Evolutionary conservation across 2,888 invertebrate genomes (phyloP), one percentile per base, ranked within the genome.

Genomic region (Plutella xylostella): DNA sequence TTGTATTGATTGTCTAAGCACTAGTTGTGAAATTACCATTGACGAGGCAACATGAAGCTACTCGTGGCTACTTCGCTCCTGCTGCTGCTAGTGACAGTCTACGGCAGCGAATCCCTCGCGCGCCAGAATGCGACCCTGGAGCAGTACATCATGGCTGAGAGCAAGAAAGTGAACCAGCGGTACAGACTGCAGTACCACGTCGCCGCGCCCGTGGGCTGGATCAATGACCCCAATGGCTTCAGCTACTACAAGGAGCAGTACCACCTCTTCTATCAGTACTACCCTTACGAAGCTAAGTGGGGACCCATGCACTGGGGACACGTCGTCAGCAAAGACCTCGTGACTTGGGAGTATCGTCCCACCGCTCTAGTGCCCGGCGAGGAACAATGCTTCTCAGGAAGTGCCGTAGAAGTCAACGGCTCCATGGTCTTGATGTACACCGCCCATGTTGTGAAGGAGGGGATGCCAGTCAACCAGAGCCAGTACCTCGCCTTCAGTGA

Each of bases 151-250:
- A 53, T 60, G 40, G 55, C 57, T 5, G 74, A 72, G 50, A 69
- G 60, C 45, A 37, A 51, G 4, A 65, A 72, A 6, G 68, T 83
- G 6, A 73, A 77, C 43, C 68, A 61, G 2, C 62, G 78, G 19
- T 83, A 68, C 50, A 61, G 75, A 47, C 61, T 68, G 5, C 69
- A 68, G 2, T 83, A 79, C 48, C 83, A 84, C 51, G 64, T 80
- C 3, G 58, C 66, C 0, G 72, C 75, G 0, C 83, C 80, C 0
- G 75, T 80, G 0, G 85, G 85, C 12, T 87, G 87, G 87, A 78
- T 86, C 60, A 87, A 87, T 52, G 87, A 87, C 46, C 87, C 87
- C 0, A 87, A 87, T 48, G 87, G 87, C 6, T 80, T 87, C 55
- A 74, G 82, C 0, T 83, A 64, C 53, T 79, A 71, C 56, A 72